Base-by-base conservation (phyloP, 2,113 vertebrate species). In the Drymodes brunneopygia region DNA sequence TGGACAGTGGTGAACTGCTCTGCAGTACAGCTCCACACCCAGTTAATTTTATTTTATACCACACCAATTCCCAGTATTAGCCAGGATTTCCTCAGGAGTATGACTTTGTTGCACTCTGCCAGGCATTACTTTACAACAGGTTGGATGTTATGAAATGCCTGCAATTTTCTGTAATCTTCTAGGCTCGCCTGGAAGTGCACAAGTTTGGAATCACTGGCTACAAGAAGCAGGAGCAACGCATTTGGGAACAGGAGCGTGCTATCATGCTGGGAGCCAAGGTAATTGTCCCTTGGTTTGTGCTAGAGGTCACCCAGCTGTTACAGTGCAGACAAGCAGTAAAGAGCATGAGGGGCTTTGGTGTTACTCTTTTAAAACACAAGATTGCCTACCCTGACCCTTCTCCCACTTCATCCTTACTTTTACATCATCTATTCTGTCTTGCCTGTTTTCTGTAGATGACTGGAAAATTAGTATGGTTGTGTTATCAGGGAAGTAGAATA, bases 181-280 rank as follows among this genome's bases (percentile, higher is more conserved):
- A 99, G 99, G 99, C 99, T 74, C 99, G 99, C 23, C 93, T 99
- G 88, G 99, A 99, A 96, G 99, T 99, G 57, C 99, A 99, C 96
- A 98, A 98, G 11, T 99, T 99, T 97, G 99, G 99, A 54, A 99
- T 99, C 97, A 99, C 98, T 1, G 99, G 99, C 22, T 99, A 99
- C 35, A 98, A 98, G 94, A 99, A 99, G 97, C 98, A 98, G 81
- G 98, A 99, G 47, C 99, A 99, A 92, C 98, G 99, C 4, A 19
- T 98, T 8, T 98, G 99, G 96, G 99, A 99, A 42, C 98, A 96
- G 96, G 99, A 99, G 71, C 97, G 99, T 40, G 99, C 99, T 7
- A 81, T 99, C 85, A 99, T 99, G 99, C 98, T 99, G 92, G 99
- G 99, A 53, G 99, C 99, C 65, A 98, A 97, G 97, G 99, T 99